A percentile compares a stretch with the other conserved stretches of the same genome.
Evolutionary conservation across 2,113 vertebrate species (phyloP).

Genomic region (Macaca mulatta): DNA sequence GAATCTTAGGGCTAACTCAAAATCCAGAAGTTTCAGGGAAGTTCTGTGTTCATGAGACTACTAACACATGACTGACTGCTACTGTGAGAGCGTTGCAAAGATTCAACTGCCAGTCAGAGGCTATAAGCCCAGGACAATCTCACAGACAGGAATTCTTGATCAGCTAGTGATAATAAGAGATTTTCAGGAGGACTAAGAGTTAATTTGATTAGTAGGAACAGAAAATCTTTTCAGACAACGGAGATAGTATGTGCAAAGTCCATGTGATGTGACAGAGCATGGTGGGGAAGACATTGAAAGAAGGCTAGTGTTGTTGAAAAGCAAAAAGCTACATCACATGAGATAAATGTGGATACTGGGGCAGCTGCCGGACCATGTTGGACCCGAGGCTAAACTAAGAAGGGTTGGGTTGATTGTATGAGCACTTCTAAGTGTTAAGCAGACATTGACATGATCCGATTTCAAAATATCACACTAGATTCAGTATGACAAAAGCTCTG

Average conservation of each 20-base stretch:
- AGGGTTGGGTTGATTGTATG: neutral
- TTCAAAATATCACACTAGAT: neutral
- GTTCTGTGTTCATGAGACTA: neutral
- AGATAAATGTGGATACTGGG: fast-evolving
- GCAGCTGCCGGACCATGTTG: neutral
- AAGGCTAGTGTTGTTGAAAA: neutral
- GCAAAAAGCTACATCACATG: too few relatives aligned
- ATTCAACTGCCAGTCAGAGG: neutral
- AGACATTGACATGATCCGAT: neutral
- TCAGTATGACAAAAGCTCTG: neutral
- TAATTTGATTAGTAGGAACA: neutral
- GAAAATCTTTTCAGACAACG: neutral
- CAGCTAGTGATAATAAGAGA: neutral
- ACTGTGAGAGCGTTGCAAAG: neutral
- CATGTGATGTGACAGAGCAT: neutral
- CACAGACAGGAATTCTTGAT: neutral
- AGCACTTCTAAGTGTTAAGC: neutral
- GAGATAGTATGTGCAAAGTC: neutral
- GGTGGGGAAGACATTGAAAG: neutral
- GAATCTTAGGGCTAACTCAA: neutral
- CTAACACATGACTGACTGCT: neutral
- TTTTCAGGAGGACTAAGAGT: neutral
- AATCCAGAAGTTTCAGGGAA: neutral
- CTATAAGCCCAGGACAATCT: neutral
- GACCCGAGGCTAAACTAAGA: neutral